Base-by-base conservation (phyloP, 2,113 vertebrate genomes). In the Motacilla alba region DNA sequence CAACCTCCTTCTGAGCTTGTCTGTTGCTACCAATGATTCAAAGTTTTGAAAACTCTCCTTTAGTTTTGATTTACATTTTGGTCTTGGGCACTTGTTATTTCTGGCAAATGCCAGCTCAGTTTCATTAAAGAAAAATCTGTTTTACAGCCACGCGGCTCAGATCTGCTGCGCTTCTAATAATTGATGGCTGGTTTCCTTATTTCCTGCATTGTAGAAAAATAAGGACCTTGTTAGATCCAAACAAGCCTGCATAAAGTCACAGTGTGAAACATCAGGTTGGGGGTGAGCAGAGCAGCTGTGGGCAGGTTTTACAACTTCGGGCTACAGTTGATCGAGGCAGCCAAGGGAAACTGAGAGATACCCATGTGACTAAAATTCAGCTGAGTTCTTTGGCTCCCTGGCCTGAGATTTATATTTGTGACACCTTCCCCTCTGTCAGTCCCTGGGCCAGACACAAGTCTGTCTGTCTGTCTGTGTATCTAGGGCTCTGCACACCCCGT, bases 111-210 rank as follows among this genome's bases (percentile, higher is more conserved):
- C 94, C 90, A 85, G 89, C 94, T 97, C 95, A 96, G 98, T 97
- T 98, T 98, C 98, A 98, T 98, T 98, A 98, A 98, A 98, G 98
- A 98, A 98, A 98, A 98, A 98, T 98, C 97, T 90, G 62, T 96
- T 98, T 96, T 83, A 79, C 96, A 94, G 98, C 95, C 94, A 92
- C 68, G 18, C 93, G 23, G 66, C 95, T 97, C 94, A 96, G 77
- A 88, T 95, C 90, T 88, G 90, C 95, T 92, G 95, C 28, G 84
- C 94, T 97, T 67, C 95, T 96, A 95, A 97, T 96, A 97, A 97
- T 93, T 97, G 96, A 97, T 97, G 95, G 94, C 94, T 94, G 90
- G 96, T 96, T 97, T 97, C 95, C 94, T 96, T 97, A 96, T 96
- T 98, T 97, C 96, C 96, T 95, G 96, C 94, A 96, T 96, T 96